Conservation (phyloP, 1,140 invertebrate species). For the Augochlora pura region DNA sequence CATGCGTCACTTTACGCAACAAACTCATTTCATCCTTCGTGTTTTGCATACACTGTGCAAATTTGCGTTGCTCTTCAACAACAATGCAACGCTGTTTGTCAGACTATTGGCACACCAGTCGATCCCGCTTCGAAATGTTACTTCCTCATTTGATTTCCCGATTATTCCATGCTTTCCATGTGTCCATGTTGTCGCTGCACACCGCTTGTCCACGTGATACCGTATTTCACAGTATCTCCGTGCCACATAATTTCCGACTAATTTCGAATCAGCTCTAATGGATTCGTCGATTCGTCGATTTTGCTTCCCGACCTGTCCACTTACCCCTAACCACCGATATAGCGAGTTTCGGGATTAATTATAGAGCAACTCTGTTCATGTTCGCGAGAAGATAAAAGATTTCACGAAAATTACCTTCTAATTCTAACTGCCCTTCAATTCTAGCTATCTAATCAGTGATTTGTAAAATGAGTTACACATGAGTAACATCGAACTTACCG, state of each 20-base stretch:
- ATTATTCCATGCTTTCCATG: slow-evolving; percentile 20
- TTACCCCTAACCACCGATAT: neutral
- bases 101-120: slow-evolving; percentile 11
- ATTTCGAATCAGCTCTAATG: slow-evolving; percentile 20
- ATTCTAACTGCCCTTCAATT: too few relatives aligned
- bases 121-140: slow-evolving; percentile 6
- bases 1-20: neutral
- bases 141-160: slow-evolving; percentile 35
- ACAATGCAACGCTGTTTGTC: slow-evolving; percentile 30
- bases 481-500: too few relatives aligned
- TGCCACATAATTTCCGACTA: slow-evolving; percentile 20
- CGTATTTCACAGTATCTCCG: slow-evolving; percentile 28
- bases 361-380: neutral
- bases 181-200: neutral
- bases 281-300: slow-evolving; percentile 27
- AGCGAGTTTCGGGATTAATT: neutral
- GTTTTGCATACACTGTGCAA: slow-evolving; percentile 3
- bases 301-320: neutral
- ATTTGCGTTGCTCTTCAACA: neutral
- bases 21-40: slow-evolving; percentile 4
- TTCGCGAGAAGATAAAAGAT: neutral
- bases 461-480: too few relatives aligned
- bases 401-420: neutral
- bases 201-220: slow-evolving; percentile 12
- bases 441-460: too few relatives aligned